Conservation (phyloP, 2,113 vertebrate species). For the Tichodroma muraria region DNA sequence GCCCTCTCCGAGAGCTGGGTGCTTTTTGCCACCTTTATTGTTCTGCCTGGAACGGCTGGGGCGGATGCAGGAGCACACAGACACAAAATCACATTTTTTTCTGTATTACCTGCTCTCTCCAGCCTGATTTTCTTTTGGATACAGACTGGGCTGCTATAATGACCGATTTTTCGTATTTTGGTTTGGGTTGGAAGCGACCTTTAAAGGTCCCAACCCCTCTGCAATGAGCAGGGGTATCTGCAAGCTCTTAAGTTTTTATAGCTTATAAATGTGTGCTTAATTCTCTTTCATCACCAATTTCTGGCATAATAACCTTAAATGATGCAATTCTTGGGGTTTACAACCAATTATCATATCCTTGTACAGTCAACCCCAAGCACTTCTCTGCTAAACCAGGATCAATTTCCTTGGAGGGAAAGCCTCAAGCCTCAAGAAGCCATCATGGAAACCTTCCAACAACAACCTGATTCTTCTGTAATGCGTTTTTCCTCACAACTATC, state of each 20-base stretch:
- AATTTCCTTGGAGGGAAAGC: neutral
- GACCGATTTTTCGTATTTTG: neutral
- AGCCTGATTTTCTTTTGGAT: neutral
- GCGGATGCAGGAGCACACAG: neutral
- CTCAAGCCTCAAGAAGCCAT: neutral
- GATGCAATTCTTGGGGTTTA: neutral
- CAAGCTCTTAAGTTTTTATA: neutral
- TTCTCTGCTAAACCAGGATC: neutral
- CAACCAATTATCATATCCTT: neutral
- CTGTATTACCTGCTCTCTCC: neutral
- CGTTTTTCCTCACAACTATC: neutral
- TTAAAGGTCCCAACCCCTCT: neutral
- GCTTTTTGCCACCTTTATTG: neutral
- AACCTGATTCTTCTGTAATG: neutral
- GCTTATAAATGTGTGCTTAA: neutral
- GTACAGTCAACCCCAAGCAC: neutral
- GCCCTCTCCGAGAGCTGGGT: neutral
- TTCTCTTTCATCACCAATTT: neutral
- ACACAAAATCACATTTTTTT: neutral
- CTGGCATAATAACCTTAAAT: neutral
- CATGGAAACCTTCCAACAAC: neutral
- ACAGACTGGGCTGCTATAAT: fast-evolving
- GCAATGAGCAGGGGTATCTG: neutral
- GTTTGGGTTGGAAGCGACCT: neutral
- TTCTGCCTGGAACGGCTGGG: neutral